These are phyloP conservation scores for Jordanella pulchra DNA, from an alignment of 2,797 vertebrate genomes.

Conservation along the genomic window DNA sequence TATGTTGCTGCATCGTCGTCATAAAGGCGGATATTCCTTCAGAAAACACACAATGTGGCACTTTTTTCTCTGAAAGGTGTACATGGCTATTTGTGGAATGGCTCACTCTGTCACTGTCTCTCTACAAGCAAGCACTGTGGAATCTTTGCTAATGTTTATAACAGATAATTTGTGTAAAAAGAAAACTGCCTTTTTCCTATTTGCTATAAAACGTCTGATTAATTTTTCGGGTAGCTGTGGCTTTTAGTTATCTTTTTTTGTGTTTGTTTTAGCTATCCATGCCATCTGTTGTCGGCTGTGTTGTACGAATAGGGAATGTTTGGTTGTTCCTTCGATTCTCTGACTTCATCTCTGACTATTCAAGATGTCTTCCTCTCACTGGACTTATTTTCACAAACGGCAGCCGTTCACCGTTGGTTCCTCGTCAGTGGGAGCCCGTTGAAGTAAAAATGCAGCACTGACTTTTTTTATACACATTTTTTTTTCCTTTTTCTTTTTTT, in stretches of 20 bases:
- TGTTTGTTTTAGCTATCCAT: slow-evolving; percentile 44
- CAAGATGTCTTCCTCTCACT: slow-evolving; percentile 47
- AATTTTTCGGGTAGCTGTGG: slow-evolving; percentile 43
- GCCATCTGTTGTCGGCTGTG: slow-evolving; percentile 36
- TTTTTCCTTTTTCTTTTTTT: slow-evolving; percentile 44
- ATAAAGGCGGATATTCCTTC: slow-evolving; percentile 62
- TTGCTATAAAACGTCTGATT: slow-evolving; percentile 73
- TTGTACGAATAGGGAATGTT: slow-evolving; percentile 5
- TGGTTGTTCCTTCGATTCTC: slow-evolving; percentile 32
- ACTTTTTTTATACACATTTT: slow-evolving; percentile 38
- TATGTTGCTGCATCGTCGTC: slow-evolving; percentile 76
- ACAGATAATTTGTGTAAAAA: slow-evolving; percentile 63
- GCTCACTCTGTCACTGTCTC: slow-evolving; percentile 76
- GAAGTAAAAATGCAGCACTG: slow-evolving; percentile 32
- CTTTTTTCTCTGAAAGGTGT: slow-evolving; percentile 80
- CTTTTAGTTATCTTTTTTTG: slow-evolving; percentile 21
- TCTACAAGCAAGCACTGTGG: slow-evolving; percentile 77
- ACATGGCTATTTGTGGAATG: slow-evolving; percentile 72
- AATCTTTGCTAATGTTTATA: slow-evolving; percentile 67
- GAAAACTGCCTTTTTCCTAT: slow-evolving; percentile 68
- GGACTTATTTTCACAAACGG: slow-evolving; percentile 19
- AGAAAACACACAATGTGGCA: slow-evolving; percentile 82
- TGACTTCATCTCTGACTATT: slow-evolving; percentile 20
- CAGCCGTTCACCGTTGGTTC: slow-evolving; percentile 41
- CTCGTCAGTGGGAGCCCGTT: slow-evolving; percentile 36